phyloP scores from a whole-genome alignment of 2,888 invertebrate genomes.

The Cryptus viduatorius region DNA sequence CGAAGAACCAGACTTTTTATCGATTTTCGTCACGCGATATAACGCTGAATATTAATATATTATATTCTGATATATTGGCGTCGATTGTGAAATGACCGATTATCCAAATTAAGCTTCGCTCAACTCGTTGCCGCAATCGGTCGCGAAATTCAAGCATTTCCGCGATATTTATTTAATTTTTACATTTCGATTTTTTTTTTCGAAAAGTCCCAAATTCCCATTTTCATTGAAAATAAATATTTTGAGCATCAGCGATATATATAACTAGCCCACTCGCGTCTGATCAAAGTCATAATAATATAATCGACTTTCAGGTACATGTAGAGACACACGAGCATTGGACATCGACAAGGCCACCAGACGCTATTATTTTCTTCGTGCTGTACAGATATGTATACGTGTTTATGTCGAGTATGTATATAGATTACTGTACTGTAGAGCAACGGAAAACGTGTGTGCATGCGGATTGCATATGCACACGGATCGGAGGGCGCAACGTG shows the following conservation, averaged over 20 bases:
- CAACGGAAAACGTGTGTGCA: constrained; percentile 26
- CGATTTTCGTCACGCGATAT: too few relatives aligned
- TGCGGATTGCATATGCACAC: constrained; percentile 11
- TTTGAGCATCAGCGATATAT: not conserved
- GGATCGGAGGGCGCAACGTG: constrained; percentile 28
- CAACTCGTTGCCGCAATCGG: too few relatives aligned
- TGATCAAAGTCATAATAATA: constrained; percentile 56
- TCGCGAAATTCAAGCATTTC: too few relatives aligned
- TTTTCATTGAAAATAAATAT: too few relatives aligned
- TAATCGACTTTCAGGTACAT: constrained; percentile 49
- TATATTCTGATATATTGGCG: too few relatives aligned
- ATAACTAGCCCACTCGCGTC: not conserved
- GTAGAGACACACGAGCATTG: constrained; percentile 47
- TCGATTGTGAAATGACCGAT: too few relatives aligned
- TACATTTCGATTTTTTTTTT: too few relatives aligned
- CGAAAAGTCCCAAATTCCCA: too few relatives aligned
- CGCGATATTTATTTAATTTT: too few relatives aligned
- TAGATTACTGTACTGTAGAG: constrained; percentile 13
- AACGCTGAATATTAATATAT: too few relatives aligned
- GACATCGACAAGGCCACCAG: constrained; percentile 52
- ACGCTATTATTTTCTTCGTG: constrained; percentile 62
- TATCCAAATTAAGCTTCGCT: too few relatives aligned
- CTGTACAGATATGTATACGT: not conserved
- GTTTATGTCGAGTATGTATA: not conserved
- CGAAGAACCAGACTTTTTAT: too few relatives aligned